Conservation (phyloP, 2,888 invertebrate species). For the Bedellia somnulentella region DNA sequence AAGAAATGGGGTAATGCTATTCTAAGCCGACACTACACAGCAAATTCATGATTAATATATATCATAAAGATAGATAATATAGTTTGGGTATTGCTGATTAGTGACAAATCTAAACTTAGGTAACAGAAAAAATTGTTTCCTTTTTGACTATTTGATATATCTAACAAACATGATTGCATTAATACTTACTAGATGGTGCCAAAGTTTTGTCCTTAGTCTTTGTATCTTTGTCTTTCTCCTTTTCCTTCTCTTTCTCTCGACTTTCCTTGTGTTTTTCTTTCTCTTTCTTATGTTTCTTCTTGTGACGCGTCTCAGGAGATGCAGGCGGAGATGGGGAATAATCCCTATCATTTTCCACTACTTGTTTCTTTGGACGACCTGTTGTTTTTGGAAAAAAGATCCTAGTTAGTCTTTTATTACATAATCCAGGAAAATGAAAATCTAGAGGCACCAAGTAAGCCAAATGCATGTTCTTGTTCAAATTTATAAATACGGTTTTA, state of each 20-base stretch:
- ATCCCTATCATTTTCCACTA: slow-evolving; percentile 26
- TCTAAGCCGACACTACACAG: no score
- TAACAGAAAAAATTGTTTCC: neutral
- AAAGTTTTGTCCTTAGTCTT: slow-evolving; percentile 51
- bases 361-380: slow-evolving; percentile 29
- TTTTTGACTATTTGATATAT: neutral
- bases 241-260: slow-evolving; percentile 25
- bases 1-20: no score
- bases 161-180: slow-evolving; percentile 1
- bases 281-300: slow-evolving; percentile 37
- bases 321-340: slow-evolving; percentile 34
- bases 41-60: no score
- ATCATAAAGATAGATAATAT: no score
- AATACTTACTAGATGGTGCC: slow-evolving; percentile 44
- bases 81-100: slow-evolving; percentile 2
- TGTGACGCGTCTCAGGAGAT: slow-evolving; percentile 37
- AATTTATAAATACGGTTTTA: no score
- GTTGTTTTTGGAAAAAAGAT: no score
- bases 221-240: slow-evolving; percentile 19
- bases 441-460: no score
- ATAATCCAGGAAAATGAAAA: no score
- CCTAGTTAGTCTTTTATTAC: no score
- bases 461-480: no score
- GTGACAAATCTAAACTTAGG: neutral
- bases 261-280: slow-evolving; percentile 25